Evolutionary conservation across 2,113 vertebrate genomes (phyloP), one percentile per base, ranked within the genome.

Genomic region (Kobus ellipsiprymnus): DNA sequence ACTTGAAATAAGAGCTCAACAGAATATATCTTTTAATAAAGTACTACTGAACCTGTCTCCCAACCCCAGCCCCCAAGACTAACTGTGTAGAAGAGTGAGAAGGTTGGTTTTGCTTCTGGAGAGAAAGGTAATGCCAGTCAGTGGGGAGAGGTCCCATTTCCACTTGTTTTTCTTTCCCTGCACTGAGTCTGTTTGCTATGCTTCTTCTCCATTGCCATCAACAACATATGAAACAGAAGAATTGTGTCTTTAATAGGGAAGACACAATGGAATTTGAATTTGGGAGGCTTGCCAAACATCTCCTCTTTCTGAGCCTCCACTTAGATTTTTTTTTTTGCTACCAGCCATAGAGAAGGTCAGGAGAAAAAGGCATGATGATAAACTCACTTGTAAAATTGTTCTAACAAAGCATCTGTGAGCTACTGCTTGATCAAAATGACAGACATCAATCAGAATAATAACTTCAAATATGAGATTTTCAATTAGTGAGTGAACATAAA

Each of bases 381-480:
- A 98, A 99, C 97, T 98, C 98, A 98, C 98, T 98, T 97, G 97
- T 97, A 98, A 98, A 99, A 99, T 98, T 98, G 97, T 98, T 99
- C 95, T 98, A 98, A 99, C 98, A 98, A 98, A 99, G 98, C 98
- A 98, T 98, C 98, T 99, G 98, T 98, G 98, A 99, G 97, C 98
- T 98, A 98, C 98, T 98, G 98, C 98, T 99, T 99, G 98, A 99
- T 99, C 98, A 98, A 98, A 99, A 99, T 99, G 99, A 99, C 98
- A 99, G 98, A 98, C 98, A 99, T 99, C 99, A 98, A 99, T 99
- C 99, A 99, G 98, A 99, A 99, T 99, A 99, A 99, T 98, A 99
- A 99, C 98, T 98, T 98, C 98, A 99, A 99, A 99, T 98, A 99
- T 98, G 98, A 99, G 98, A 98, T 98, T 99, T 99, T 99, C 99